Evolutionary conservation across 2,888 invertebrate genomes (phyloP).

Genomic region (Phlogophora meticulosa): DNA sequence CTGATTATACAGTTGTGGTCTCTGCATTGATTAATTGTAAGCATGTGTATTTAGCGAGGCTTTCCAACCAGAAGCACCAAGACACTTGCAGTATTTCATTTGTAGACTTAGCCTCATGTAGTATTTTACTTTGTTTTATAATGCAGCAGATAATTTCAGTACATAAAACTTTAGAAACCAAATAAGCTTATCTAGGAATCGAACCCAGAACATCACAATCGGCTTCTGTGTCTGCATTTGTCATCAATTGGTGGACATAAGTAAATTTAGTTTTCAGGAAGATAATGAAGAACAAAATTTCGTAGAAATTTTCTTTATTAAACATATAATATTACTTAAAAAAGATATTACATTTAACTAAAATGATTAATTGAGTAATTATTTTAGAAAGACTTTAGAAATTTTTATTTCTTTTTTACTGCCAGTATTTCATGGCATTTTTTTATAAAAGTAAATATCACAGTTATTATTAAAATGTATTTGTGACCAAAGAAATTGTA

Average conservation of each 20-base stretch:
- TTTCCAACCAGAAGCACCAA: too few relatives aligned
- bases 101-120: neutral
- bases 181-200: neutral
- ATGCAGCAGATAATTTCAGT: neutral
- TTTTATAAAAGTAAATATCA: conserved; percentile 90
- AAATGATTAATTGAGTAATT: conserved; percentile 72
- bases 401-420: conserved; percentile 84
- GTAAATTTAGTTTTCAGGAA: neutral
- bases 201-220: neutral
- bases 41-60: too few relatives aligned
- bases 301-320: conserved; percentile 68
- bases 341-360: conserved; percentile 71
- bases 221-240: neutral
- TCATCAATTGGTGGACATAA: neutral
- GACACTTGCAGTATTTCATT: too few relatives aligned
- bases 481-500: conserved; percentile 87
- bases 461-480: conserved; percentile 88
- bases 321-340: conserved; percentile 73
- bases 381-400: conserved; percentile 70
- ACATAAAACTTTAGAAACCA: neutral
- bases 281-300: conserved; percentile 47
- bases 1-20: too few relatives aligned
- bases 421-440: conserved; percentile 85
- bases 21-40: too few relatives aligned
- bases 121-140: neutral